Conservation (phyloP, 2,113 vertebrate species). For the Callocephalon fimbriatum region DNA sequence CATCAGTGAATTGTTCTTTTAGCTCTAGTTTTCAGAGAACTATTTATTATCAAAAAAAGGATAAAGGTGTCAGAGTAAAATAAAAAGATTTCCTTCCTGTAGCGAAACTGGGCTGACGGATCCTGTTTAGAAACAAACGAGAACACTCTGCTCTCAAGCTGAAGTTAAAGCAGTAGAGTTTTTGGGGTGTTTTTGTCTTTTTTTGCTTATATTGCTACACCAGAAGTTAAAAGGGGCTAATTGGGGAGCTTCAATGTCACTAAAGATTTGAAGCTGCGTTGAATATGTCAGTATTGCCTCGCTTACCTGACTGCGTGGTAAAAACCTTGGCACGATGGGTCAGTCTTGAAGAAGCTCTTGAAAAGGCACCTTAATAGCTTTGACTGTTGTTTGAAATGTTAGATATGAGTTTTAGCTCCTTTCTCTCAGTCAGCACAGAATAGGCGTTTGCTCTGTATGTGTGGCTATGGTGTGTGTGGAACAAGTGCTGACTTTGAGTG, state of each 20-base stretch:
- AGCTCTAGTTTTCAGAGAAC: neutral
- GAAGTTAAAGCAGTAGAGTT: neutral
- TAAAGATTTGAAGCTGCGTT: neutral
- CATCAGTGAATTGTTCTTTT: neutral
- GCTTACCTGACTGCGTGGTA: neutral
- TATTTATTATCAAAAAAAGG: neutral
- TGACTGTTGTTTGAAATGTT: neutral
- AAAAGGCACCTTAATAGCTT: neutral
- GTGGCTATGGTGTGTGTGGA: neutral
- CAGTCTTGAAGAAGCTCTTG: neutral
- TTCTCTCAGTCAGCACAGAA: neutral
- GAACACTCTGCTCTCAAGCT: neutral
- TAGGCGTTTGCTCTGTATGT: neutral
- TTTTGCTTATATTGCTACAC: neutral
- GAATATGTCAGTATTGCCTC: neutral
- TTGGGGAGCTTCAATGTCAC: neutral
- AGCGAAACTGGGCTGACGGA: neutral
- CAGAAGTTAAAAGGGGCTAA: neutral
- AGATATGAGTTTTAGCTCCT: fast-evolving
- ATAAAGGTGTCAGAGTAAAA: neutral
- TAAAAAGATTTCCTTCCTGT: fast-evolving
- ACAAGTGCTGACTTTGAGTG: neutral
- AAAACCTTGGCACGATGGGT: neutral
- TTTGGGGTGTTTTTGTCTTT: too few species aligned
- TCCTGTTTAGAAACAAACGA: neutral